Base-by-base conservation (phyloP, 2,888 invertebrate species). In the Hyposoter didymator region DNA sequence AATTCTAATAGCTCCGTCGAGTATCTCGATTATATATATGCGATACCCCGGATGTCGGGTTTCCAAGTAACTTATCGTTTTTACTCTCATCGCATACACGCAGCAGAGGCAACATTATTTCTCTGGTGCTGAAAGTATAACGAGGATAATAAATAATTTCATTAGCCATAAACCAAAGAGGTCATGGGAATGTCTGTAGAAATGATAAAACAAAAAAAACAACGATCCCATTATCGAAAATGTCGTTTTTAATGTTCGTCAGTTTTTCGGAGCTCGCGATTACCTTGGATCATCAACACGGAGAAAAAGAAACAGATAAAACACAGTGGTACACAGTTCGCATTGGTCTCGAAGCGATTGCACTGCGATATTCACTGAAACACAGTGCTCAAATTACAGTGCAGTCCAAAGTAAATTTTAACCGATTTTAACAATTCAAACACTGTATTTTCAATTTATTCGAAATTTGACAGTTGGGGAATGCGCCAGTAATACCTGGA, bases 221-320 rank as follows among this genome's bases (percentile, higher is more conserved):
- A 55, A 22, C 22, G 3, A 22, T 22, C 10, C 19, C 19, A 55
- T 19, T 49, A 49, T 2, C 7, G 8, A 39, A 39, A 39, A 39
- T 39, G 10, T 39, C 7, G 39, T 55, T 19, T 55, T 55, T 55
- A 55, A 55, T 55, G 7, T 55, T 55, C 12, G 55, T 17, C 66
- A 43, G 47, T 75, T 73, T 28, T 14, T 59, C 17, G 52, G 76
- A 64, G 52, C n/a, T 73, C n/a, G n/a, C n/a, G 80, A 84, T 81
- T n/a, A n/a, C 74, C 74, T 84, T 78, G 73, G 76, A 75, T 78
- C 80, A 73, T 78, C 82, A 79, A n/a, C n/a, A n/a, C n/a, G n/a
- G n/a, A n/a, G n/a, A n/a, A n/a, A n/a, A n/a, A n/a, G n/a, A n/a
- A n/a, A n/a, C n/a, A n/a, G n/a, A n/a, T n/a, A n/a, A n/a, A n/a